Percentiles rank a stretch among this genome's conserved stretches.
These are phyloP conservation scores for Thecocarcelia acutangulata DNA, from an alignment of 2,888 invertebrate species.

Conservation along the genomic window DNA sequence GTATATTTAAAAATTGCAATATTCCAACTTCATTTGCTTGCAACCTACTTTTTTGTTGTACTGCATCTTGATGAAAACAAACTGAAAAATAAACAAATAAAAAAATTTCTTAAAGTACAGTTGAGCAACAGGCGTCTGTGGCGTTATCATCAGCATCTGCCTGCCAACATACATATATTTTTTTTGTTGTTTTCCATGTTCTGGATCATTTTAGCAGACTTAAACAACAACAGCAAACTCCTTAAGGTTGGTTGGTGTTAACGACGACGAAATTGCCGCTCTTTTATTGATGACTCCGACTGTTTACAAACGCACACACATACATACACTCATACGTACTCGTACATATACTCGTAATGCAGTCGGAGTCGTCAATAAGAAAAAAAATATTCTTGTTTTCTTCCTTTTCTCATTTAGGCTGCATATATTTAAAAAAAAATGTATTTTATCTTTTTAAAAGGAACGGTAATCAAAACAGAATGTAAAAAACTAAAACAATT, in stretches of 20 bases:
- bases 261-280: slow-evolving; percentile 26
- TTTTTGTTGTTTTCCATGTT: slow-evolving; percentile 3
- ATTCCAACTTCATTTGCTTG: slow-evolving; percentile 36
- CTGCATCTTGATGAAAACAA: slow-evolving; percentile 33
- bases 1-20: no score
- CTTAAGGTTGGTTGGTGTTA: no score
- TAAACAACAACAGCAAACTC: neutral
- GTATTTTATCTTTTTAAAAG: no score
- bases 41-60: slow-evolving; percentile 46
- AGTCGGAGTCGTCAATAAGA: neutral
- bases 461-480: slow-evolving; percentile 8
- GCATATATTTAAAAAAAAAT: no score
- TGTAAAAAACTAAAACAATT: no score
- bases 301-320: neutral
- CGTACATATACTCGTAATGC: neutral
- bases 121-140: slow-evolving; percentile 68
- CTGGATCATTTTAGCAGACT: slow-evolving; percentile 9
- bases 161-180: slow-evolving; percentile 39
- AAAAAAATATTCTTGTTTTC: no score
- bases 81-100: neutral
- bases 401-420: no score
- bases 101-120: slow-evolving; percentile 57
- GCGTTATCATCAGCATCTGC: slow-evolving; percentile 48
- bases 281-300: slow-evolving; percentile 25
- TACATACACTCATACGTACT: neutral